Conservation (phyloP, 2,113 vertebrate species). For the Clarias macrocephalus region DNA sequence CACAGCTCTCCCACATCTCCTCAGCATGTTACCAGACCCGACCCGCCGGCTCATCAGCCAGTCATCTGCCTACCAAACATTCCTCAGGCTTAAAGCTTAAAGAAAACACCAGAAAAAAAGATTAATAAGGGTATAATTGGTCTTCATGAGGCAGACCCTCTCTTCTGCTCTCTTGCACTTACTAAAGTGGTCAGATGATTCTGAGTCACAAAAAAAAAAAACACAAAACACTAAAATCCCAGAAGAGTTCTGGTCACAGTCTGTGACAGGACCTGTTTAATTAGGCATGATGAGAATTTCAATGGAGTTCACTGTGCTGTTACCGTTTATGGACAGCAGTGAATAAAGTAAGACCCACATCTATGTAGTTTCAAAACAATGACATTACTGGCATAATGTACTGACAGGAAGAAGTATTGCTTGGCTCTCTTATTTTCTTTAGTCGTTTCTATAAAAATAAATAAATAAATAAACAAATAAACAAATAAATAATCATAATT, state of each 20-base stretch:
- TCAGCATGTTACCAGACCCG: conserved; percentile 47
- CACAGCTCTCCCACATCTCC: conserved; percentile 40
- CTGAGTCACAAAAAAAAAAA: conserved; percentile 1
- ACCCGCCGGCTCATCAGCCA: conserved; percentile 30
- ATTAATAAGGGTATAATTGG: conserved; percentile 3
- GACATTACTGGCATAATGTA: not conserved
- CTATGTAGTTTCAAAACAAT: not conserved
- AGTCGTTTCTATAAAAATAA: not conserved
- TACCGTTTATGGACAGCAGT: not conserved
- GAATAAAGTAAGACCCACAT: not conserved
- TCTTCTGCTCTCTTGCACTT: not conserved
- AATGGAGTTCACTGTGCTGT: not conserved
- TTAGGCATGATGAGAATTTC: not conserved
- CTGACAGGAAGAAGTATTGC: not conserved
- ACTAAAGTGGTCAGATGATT: conserved; percentile 9
- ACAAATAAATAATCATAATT: not conserved
- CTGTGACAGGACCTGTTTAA: not conserved
- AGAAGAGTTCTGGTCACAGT: not conserved
- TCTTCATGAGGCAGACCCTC: not conserved
- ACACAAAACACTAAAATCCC: not conserved
- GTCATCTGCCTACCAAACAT: conserved; percentile 52
- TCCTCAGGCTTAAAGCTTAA: conserved; percentile 48
- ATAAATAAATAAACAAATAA: no score
- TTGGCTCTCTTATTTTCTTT: not conserved
- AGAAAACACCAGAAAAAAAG: conserved; percentile 14